Percentiles rank a stretch among this genome's conserved stretches.
Conservation (phyloP, 2,888 invertebrate genomes). For the Amphimallon solstitiale region DNA sequence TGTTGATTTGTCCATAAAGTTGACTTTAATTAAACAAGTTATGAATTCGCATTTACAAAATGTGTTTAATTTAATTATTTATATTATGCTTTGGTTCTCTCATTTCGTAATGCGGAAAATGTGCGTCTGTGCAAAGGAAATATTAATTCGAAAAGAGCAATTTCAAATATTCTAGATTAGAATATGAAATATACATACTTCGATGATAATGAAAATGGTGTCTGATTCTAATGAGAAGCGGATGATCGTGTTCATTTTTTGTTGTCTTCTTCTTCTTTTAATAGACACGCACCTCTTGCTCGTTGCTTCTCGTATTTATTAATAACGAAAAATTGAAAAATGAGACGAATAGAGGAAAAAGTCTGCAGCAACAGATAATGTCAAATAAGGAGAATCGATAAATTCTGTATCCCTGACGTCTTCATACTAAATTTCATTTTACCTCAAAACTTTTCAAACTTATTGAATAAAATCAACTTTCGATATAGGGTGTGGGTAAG, state of each 20-base stretch:
- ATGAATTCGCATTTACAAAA: constrained; percentile 8
- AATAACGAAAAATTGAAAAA: no score
- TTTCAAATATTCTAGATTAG: no score
- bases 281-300: no score
- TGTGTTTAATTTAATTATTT: constrained; percentile 1
- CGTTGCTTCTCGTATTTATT: no score
- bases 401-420: constrained; percentile 10
- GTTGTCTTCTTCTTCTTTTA: no score
- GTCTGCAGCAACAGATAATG: constrained; percentile 6
- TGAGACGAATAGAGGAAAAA: background rate
- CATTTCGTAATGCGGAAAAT: no score
- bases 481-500: background rate
- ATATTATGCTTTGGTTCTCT: background rate
- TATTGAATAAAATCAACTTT: constrained; percentile 16
- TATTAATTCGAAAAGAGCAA: no score
- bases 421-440: constrained; percentile 10
- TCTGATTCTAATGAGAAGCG: no score
- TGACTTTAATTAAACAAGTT: background rate
- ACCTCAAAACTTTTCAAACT: background rate
- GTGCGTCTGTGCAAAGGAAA: no score
- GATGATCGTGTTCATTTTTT: no score
- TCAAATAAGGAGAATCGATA: constrained; percentile 3
- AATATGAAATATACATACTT: no score
- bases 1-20: background rate
- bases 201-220: no score